Conservation (phyloP, 2,113 vertebrate genomes). For the Rhombomys opimus region DNA sequence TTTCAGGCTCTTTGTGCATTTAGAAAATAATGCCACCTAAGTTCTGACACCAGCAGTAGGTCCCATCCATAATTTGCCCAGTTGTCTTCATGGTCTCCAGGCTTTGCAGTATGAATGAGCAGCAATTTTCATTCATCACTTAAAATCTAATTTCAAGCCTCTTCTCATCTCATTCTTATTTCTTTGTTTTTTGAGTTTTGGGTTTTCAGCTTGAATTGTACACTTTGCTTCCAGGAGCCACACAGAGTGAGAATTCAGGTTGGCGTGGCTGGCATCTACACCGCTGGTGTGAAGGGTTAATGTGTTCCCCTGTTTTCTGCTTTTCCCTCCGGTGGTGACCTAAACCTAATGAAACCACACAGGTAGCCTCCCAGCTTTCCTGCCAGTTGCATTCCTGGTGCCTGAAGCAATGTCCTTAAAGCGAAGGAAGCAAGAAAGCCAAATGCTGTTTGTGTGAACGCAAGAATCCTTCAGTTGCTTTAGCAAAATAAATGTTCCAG, state of each 20-base stretch:
- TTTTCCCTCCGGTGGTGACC: conserved; percentile 39
- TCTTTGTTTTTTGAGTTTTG: not conserved
- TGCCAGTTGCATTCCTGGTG: conserved; percentile 40
- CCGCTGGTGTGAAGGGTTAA: not conserved
- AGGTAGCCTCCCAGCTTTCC: conserved; percentile 49
- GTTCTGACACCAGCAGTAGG: not conserved
- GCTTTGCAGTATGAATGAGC: not conserved
- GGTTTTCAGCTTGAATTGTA: not conserved
- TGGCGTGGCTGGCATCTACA: not conserved
- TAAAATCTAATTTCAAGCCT: not conserved
- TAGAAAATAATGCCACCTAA: not conserved
- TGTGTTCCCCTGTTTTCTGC: not conserved
- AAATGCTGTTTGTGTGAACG: conserved; percentile 80
- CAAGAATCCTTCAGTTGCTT: conserved; percentile 80
- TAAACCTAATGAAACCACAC: conserved; percentile 12
- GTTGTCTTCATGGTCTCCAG: not conserved
- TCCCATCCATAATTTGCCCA: not conserved
- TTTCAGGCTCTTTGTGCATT: not conserved
- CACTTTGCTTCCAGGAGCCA: not conserved
- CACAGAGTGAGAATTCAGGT: not conserved
- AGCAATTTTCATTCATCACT: not conserved
- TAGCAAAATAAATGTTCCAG: conserved; percentile 83
- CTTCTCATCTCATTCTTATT: not conserved
- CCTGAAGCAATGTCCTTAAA: conserved; percentile 67
- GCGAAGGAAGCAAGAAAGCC: conserved; percentile 75